phyloP scores from a whole-genome alignment of 2,888 invertebrate genomes.

The Leucophenga maculata region DNA sequence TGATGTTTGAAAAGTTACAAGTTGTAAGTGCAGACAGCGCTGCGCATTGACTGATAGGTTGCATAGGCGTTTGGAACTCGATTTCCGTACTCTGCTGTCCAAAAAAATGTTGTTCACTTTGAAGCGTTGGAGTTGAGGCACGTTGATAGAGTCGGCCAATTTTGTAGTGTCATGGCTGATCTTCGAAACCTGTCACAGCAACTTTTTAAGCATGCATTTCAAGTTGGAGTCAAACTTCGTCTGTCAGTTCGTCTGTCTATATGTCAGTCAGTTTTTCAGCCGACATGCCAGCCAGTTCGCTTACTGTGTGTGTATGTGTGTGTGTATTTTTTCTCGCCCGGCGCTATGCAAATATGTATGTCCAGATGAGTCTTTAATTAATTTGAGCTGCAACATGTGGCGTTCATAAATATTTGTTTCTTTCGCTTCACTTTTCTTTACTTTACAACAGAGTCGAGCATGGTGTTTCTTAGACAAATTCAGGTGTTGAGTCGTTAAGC shows the following conservation, averaged over 20 bases:
- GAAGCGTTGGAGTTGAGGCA: no score
- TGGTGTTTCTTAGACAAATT: neutral
- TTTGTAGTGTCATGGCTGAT: no score
- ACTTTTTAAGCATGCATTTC: neutral
- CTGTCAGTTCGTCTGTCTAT: neutral
- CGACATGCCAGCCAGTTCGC: no score
- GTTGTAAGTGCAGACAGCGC: no score
- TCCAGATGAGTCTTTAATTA: conserved; percentile 63
- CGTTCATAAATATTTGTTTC: conserved; percentile 40
- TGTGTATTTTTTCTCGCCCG: conserved; percentile 11
- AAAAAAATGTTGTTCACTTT: no score
- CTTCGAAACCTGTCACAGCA: conserved; percentile 6
- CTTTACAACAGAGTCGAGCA: neutral
- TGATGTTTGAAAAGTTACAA: no score
- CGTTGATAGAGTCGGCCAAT: no score
- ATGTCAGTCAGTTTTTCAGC: no score
- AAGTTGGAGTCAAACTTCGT: neutral
- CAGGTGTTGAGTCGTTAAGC: neutral
- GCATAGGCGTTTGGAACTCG: no score
- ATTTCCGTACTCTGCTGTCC: no score
- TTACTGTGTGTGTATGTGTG: no score
- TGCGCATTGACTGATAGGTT: no score
- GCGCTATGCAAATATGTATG: conserved; percentile 55
- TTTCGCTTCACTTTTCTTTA: neutral
- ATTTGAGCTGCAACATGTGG: conserved; percentile 66